Base-by-base conservation (phyloP, 1,140 invertebrate species). In the Diorhabda sublineata region DNA sequence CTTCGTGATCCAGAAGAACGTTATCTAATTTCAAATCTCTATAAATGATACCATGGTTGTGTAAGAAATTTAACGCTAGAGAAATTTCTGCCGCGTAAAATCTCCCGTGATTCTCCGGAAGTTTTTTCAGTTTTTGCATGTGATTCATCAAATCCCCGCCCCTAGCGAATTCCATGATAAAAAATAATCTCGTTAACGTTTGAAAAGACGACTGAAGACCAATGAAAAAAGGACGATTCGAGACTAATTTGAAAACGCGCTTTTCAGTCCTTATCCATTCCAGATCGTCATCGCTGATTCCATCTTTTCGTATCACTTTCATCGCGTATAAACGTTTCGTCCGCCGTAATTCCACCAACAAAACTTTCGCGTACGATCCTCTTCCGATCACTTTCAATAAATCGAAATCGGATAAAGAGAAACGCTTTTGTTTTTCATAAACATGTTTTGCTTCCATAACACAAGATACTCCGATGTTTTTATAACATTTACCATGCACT, bases 191-290 rank as follows among this genome's bases (percentile, higher is more conserved):
- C 75, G 90, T 92, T 2, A 92, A 90, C 9, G 92, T 94, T 83
- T 99, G 97, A 88, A 99, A 99, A 84, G 97, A 99, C 2, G 97
- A 99, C 83, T 99, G 98, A 47, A 99, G 85, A 3, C 98, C 98
- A 52, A 99, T 97, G 42, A 99, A 86, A 86, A 99, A 99, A 42
- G 98, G 98, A 84, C 99, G 97, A 86, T 99, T 99, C 41, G 96
- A 98, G n/a, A 97, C 98, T 26, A 95, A 98, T 82, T 99, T 98
- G 84, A 99, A 99, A 41, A 99, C 97, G 83, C 99, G 97, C 82
- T 99, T 99, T 83, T 99, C 98, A 11, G 98, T 99, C 83, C 99
- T 97, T 69, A 99, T 97, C 98, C 98, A 99, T 84, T 99, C 97
- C 77, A 99, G 98, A 82, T 98, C 98, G 84, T 99, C 97, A 82